Conservation (phyloP, 2,888 invertebrate genomes). For the Selenia dentaria region DNA sequence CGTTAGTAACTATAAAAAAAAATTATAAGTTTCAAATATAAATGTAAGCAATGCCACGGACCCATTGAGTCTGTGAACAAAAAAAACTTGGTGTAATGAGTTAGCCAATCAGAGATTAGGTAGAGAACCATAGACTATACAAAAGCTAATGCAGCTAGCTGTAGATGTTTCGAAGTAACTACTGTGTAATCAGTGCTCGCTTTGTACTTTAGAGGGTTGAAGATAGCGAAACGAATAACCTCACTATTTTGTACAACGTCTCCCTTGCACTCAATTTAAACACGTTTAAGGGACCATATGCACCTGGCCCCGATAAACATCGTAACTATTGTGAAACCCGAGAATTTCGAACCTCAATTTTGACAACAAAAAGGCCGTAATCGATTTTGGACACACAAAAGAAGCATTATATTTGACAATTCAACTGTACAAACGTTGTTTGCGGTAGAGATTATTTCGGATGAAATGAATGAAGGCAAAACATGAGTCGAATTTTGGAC, state of each 20-base stretch:
- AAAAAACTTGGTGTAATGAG: too few relatives aligned
- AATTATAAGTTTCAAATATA: too few relatives aligned
- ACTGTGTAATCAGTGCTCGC: too few relatives aligned
- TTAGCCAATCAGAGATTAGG: too few relatives aligned
- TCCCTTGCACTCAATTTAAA: conserved; percentile 74
- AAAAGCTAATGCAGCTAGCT: too few relatives aligned
- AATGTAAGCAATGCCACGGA: too few relatives aligned
- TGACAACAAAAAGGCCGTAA: conserved; percentile 84
- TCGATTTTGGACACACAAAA: conserved; percentile 80
- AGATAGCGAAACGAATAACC: too few relatives aligned
- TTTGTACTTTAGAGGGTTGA: too few relatives aligned
- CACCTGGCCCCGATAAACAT: conserved; percentile 81
- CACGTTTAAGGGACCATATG: conserved; percentile 64
- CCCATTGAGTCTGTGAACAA: too few relatives aligned
- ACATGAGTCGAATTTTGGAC: conserved; percentile 69
- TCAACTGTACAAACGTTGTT: conserved; percentile 80
- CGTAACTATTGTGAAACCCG: conserved; percentile 79
- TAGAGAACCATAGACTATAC: too few relatives aligned
- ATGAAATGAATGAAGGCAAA: conserved; percentile 83
- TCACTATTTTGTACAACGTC: conserved; percentile 32
- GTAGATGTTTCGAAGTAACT: too few relatives aligned
- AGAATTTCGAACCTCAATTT: conserved; percentile 82
- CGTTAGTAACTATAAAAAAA: too few relatives aligned
- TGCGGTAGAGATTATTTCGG: conserved; percentile 84
- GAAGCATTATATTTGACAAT: conserved; percentile 81